Evolutionary conservation across 2,113 vertebrate species (phyloP).

Genomic region (Nibea coibor): DNA sequence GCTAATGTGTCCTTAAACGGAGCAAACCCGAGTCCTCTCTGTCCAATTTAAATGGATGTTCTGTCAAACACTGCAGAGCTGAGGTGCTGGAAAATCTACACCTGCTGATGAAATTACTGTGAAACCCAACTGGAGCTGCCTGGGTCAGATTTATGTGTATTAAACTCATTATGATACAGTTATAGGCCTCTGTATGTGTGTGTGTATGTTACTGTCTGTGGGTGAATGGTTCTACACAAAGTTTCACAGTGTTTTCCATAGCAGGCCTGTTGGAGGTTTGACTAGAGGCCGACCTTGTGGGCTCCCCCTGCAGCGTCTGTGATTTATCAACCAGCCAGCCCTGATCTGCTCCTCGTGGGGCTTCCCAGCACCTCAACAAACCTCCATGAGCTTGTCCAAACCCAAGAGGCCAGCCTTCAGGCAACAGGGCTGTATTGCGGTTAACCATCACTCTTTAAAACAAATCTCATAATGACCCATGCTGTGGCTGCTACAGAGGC

Average conservation of each 20-base stretch:
- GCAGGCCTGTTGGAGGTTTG: constrained; percentile 32
- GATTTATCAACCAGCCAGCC: constrained; percentile 64
- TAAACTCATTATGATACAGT: constrained; percentile 34
- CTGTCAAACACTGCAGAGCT: constrained; percentile 52
- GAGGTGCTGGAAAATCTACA: constrained; percentile 59
- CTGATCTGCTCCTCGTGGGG: constrained; percentile 33
- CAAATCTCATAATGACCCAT: constrained; percentile 73
- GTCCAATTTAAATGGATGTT: constrained; percentile 54
- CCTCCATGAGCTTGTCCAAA: constrained; percentile 49
- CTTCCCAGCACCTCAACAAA: constrained; percentile 45
- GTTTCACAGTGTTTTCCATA: constrained; percentile 57
- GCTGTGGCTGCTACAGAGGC: constrained; percentile 50
- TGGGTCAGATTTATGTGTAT: constrained; percentile 16
- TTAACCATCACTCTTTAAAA: constrained; percentile 74
- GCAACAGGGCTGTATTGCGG: constrained; percentile 66
- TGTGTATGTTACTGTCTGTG: not conserved
- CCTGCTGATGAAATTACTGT: constrained; percentile 71
- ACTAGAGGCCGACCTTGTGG: constrained; percentile 36
- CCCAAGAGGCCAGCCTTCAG: constrained; percentile 58
- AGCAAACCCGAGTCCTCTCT: constrained; percentile 46
- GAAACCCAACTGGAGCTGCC: constrained; percentile 16
- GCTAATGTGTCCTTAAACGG: constrained; percentile 45
- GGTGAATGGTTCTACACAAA: constrained; percentile 9
- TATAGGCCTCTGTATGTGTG: not conserved
- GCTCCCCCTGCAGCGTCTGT: constrained; percentile 48